Conservation (phyloP, 2,888 invertebrate genomes). For the Adineta ricciae region DNA sequence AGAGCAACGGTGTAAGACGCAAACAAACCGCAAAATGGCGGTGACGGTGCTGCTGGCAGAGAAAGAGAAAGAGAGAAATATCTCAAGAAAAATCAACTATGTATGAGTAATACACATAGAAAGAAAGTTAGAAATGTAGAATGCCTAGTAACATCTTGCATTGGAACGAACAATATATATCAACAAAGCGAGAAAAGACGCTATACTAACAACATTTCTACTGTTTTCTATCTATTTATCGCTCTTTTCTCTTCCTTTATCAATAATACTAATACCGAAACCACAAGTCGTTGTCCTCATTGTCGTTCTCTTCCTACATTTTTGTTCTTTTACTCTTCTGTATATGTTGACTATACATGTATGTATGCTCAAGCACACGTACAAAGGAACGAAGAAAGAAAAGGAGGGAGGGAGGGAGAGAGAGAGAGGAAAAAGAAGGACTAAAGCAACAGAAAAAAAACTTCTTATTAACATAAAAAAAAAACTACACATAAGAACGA, state of each 20-base stretch:
- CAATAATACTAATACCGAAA: background rate
- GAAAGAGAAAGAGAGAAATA: background rate
- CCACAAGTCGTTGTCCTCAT: background rate
- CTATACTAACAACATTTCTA: background rate
- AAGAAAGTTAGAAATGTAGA: background rate
- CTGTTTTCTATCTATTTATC: background rate
- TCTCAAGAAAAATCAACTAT: conserved; percentile 2
- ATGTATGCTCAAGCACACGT: background rate
- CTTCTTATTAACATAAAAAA: conserved; percentile 8
- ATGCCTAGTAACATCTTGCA: background rate
- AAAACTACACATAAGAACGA: background rate
- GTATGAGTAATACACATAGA: background rate
- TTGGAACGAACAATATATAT: background rate
- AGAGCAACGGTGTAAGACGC: background rate
- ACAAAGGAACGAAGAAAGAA: background rate
- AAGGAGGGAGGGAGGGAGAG: too few species aligned
- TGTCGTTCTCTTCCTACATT: background rate
- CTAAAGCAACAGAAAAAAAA: background rate
- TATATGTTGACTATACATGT: background rate
- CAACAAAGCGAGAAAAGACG: background rate
- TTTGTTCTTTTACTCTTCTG: background rate
- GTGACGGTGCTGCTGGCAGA: background rate
- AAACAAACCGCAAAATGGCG: background rate
- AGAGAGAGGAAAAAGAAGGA: background rate
- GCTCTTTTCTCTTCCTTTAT: background rate